Base-by-base conservation (phyloP, 2,113 vertebrate species). In the Lepidothrix coronata region DNA sequence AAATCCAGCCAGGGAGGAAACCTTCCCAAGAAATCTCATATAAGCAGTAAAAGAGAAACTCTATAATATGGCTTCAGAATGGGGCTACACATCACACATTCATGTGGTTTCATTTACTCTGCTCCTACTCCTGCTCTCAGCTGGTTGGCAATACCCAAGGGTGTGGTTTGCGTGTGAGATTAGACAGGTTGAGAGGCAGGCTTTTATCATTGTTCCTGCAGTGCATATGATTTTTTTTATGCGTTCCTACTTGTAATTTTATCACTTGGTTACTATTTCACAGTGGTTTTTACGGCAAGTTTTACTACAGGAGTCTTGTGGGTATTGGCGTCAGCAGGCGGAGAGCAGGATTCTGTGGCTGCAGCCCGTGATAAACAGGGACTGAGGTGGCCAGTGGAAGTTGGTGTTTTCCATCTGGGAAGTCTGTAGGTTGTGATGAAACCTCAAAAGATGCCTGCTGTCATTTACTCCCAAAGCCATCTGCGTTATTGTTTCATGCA, bases 251-350 rank as follows among this genome's bases (percentile, higher is more conserved):
- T 94, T 94, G 93, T 96, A 94, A 93, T 96, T 97, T 97, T 97
- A 97, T 96, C 92, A 81, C 96, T 96, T 82, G 63, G 95, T 95
- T 96, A 96, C 96, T 96, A 96, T 95, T 97, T 96, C 95, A 87
- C 88, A 79, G 95, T 85, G 93, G 12, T 18, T 95, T 97, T 96
- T 95, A 96, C 62, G 72, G 92, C 91, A 93, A 58, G 23, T 94
- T 96, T 97, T 96, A 97, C 92, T 87, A 73, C 83, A 55, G 86
- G 86, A 84, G 86, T 66, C 91, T 93, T 95, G 74, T 79, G 93
- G 90, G 91, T 74, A 93, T 81, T 75, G 62, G 85, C 9, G n/a
- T 55, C 88, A 92, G 95, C 52, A 58, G 54, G 35, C 4, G 27
- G 80, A 80, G 77, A 93, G 65, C 70, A 72, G 81, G 66, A 83